A percentile compares a stretch with the other conserved stretches of the same genome.
These are phyloP conservation scores for Tapirus indicus DNA, from an alignment of 2,797 vertebrate genomes.

Conservation along the genomic window DNA sequence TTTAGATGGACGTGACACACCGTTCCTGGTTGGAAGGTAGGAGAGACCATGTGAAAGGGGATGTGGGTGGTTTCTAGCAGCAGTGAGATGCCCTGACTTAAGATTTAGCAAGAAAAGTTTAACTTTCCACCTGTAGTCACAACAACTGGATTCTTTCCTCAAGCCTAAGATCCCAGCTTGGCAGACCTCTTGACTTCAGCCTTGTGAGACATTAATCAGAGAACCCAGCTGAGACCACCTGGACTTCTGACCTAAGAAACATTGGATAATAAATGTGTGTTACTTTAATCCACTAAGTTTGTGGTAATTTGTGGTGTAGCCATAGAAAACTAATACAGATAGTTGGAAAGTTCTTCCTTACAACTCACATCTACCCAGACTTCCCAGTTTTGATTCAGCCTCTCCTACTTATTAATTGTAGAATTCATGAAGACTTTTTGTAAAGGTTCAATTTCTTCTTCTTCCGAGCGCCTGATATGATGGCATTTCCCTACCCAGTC, in stretches of 20 bases:
- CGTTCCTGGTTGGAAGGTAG: not conserved
- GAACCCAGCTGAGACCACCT: not conserved
- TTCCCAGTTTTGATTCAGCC: not conserved
- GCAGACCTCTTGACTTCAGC: not conserved
- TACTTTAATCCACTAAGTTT: not conserved
- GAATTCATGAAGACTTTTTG: not conserved
- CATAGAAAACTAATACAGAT: not conserved
- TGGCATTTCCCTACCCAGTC: not conserved
- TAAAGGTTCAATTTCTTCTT: not conserved
- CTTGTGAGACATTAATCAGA: not conserved
- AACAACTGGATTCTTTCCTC: not conserved
- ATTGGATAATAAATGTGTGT: not conserved
- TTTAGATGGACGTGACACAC: not conserved
- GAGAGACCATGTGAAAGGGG: not conserved
- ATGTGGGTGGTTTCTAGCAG: not conserved
- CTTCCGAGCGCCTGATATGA: not conserved
- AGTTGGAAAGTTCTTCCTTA: not conserved
- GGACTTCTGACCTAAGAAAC: not conserved
- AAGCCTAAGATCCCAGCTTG: not conserved
- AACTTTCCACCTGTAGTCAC: not conserved
- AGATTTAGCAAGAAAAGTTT: not conserved
- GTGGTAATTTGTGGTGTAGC: not conserved
- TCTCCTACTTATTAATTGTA: not conserved
- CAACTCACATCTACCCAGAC: not conserved
- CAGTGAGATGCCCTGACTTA: not conserved